Percentiles rank a stretch among this genome's conserved stretches.
phyloP scores from a whole-genome alignment of 1,140 invertebrate genomes.

The Oedothorax gibbosus region DNA sequence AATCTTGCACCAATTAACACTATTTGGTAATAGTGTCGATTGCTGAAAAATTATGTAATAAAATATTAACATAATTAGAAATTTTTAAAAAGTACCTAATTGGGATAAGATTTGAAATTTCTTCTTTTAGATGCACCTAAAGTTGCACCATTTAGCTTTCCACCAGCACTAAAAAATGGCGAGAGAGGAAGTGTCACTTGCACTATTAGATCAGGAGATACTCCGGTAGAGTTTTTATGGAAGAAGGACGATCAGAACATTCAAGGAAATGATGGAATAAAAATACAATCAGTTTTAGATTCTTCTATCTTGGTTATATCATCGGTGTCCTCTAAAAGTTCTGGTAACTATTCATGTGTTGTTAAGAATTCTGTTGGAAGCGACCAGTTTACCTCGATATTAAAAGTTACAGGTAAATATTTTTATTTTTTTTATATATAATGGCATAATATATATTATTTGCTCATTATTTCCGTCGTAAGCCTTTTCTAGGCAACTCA shows the following conservation, averaged over 20 bases:
- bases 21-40: too few species aligned
- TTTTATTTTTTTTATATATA: neutral
- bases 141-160: conserved; percentile 36
- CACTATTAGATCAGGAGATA: conserved; percentile 45
- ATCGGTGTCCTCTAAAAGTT: conserved; percentile 37
- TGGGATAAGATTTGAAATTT: too few species aligned
- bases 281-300: conserved; percentile 37
- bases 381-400: conserved; percentile 74
- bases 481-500: neutral
- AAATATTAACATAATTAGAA: too few species aligned
- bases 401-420: conserved; percentile 79
- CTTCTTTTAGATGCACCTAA: conserved; percentile 27
- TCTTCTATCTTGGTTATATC: conserved; percentile 42
- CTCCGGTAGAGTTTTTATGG: conserved; percentile 49
- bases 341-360: conserved; percentile 68
- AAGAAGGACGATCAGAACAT: conserved; percentile 41
- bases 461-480: neutral
- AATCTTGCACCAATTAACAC: too few species aligned
- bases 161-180: conserved; percentile 29
- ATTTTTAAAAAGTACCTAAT: too few species aligned
- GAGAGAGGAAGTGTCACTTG: conserved; percentile 43
- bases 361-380: conserved; percentile 77
- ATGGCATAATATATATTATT: neutral
- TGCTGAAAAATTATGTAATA: too few species aligned
- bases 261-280: neutral